Base-by-base conservation (phyloP, 2,888 invertebrate genomes). In the Cerastoderma edule region DNA sequence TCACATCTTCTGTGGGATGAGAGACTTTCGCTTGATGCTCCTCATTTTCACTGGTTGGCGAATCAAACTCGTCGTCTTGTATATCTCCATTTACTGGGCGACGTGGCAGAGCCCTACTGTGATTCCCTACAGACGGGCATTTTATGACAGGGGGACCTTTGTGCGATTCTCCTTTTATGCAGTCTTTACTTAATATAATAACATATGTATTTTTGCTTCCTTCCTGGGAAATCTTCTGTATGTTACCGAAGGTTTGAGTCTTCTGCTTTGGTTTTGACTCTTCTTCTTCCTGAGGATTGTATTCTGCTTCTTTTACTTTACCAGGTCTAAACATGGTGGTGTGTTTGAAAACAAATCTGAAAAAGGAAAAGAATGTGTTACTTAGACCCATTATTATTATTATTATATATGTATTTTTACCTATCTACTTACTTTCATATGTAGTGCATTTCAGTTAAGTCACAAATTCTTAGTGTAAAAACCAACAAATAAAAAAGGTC, bases 121-220 rank as follows among this genome's bases (percentile, higher is more conserved):
- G 66, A 22, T 66, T 50, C 0, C 6, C 39, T 8, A 44, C 27
- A 22, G 67, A 65, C 13, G 68, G 63, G 27, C 48, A 32, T 8
- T 67, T 71, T 6, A 48, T 46, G 19, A 56, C 53, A 24, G 72
- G 50, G 50, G 67, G 56, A 22, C 56, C 63, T 39, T 70, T 67
- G 10, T 56, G 30, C 35, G 64, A 67, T 28, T 78, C 67, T 4
- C 75, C 68, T 35, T 73, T 79, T 13, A 80, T 53, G 71, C 80
- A 72, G 56, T 80, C 79, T 57, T 83, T 83, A 56, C 83, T 84
- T n/a, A 85, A 66, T 22, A 86, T 83, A 35, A 86, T 75, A 16
- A 86, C 83, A 60, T 86, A 86, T 1, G 86, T 84, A 56, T 83
- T 84, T 69, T 81, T 83, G 28, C 83, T 75, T 32, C 77, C 78